Percentiles rank a stretch among this genome's conserved stretches.
Evolutionary conservation across 1,140 invertebrate species (phyloP).

Genomic region (Leucophenga varia): DNA sequence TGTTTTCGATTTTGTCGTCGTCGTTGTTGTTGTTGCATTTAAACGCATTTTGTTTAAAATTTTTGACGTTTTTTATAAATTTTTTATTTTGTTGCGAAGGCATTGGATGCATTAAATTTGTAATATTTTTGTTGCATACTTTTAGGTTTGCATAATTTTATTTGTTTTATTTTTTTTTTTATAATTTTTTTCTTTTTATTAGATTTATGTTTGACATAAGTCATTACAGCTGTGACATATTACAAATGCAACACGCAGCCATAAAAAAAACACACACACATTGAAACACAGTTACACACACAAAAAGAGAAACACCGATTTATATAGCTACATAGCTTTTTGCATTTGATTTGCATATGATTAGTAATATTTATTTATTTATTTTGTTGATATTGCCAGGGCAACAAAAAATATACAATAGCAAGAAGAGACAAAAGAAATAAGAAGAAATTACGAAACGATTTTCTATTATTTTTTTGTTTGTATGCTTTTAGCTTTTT

Average conservation of each 20-base stretch:
- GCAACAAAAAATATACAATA: too few species aligned
- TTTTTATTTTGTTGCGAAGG: too few species aligned
- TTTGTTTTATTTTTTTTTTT: not conserved
- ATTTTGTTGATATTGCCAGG: constrained; percentile 1
- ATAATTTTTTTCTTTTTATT: not conserved
- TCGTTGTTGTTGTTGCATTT: constrained; percentile 28
- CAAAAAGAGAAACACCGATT: too few species aligned
- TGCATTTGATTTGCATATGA: not conserved
- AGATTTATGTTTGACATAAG: constrained; percentile 1
- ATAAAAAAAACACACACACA: not conserved
- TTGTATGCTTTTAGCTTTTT: constrained; percentile 1
- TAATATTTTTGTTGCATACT: constrained; percentile 14
- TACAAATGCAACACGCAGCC: not conserved
- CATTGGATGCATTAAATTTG: constrained; percentile 34
- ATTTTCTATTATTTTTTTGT: constrained; percentile 1
- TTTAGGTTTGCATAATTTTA: not conserved
- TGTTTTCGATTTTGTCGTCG: constrained; percentile 18
- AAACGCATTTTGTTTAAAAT: constrained; percentile 48
- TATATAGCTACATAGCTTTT: not conserved
- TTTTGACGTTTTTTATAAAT: constrained; percentile 1
- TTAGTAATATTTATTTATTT: constrained; percentile 1
- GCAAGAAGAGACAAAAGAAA: too few species aligned
- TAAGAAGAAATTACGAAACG: too few species aligned
- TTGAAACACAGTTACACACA: too few species aligned
- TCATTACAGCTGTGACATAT: not conserved